Evolutionary conservation across 1,140 invertebrate genomes (phyloP).

Genomic region (Cydia splendana): DNA sequence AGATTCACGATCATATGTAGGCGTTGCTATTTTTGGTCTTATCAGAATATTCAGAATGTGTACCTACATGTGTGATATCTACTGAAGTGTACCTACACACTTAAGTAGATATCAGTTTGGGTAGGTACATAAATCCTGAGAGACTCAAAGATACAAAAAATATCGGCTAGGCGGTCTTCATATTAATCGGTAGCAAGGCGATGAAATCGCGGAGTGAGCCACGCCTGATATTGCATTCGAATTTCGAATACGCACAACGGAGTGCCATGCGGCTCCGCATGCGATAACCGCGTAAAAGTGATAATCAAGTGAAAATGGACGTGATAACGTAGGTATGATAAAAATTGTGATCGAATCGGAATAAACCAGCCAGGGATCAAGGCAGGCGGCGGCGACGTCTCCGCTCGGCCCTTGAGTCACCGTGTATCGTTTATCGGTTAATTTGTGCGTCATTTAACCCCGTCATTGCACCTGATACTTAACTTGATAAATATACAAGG

Average conservation of each 20-base stretch:
- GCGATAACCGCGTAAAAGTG: neutral
- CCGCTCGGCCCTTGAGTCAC: neutral
- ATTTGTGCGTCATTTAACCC: neutral
- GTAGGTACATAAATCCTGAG: too few species aligned
- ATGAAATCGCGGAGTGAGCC: too few species aligned
- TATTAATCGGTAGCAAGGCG: too few species aligned
- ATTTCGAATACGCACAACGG: too few species aligned
- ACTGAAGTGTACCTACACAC: too few species aligned
- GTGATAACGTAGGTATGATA: neutral
- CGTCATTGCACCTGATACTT: neutral
- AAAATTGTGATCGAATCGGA: neutral
- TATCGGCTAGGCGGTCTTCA: too few species aligned
- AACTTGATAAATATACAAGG: neutral
- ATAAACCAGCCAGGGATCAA: neutral
- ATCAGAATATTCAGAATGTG: neutral
- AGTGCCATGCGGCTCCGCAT: too few species aligned
- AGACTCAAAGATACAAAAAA: too few species aligned
- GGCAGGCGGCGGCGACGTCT: constrained; percentile 5
- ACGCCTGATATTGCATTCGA: too few species aligned
- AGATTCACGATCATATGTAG: neutral
- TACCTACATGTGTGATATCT: neutral
- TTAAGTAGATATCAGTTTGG: neutral
- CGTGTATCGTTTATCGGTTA: neutral
- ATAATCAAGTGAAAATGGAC: neutral
- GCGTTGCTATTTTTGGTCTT: neutral